Evolutionary conservation across 2,888 invertebrate species (phyloP), one percentile per base, ranked within the genome.

Genomic region (Anthophora plumipes): DNA sequence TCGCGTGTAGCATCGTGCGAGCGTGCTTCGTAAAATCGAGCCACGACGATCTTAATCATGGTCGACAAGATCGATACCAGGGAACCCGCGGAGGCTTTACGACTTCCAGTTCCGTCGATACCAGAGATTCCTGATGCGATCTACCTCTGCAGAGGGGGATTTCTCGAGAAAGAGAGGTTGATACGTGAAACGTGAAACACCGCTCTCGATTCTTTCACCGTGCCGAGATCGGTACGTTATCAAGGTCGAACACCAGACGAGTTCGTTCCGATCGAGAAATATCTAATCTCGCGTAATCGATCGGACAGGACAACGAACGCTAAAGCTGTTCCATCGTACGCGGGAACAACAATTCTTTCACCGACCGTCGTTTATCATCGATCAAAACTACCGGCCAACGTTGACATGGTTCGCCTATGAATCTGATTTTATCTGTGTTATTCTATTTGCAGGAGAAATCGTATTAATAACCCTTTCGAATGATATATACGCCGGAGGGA

Each of bases 21-120:
- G 68, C 67, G 63, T 57, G 77, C 61, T 20, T 48, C 55, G 72
- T 68, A 54, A 80, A 80, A 72, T 74, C 80, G 76, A 74, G 68
- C 67, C 63, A 63, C 69, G 79, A 72, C 77, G 83, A 85, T 85
- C 81, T 83, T 85, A 85, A 85, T 85, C 85, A 83, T 50, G 41
- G 48, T 8, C 64, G 77, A 73, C 83, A 85, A 80, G 83, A 78
- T 76, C 86, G 85, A 83, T 83, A 72, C 74, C 39, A 52, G 31
- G 77, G 78, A 78, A 68, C 80, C 52, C 75, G 66, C 54, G 63
- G 57, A 63, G 66, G 74, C 63, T 85, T 81, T 85, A 81, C 68
- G 78, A 73, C 54, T 80, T 60, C 50, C 61, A 59, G 69, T 61
- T 71, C 25, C 55, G 59, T 39, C 77, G 85, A 80, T 66, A 52